Conservation (phyloP, 2,113 vertebrate species). For the Mesocricetus auratus region DNA sequence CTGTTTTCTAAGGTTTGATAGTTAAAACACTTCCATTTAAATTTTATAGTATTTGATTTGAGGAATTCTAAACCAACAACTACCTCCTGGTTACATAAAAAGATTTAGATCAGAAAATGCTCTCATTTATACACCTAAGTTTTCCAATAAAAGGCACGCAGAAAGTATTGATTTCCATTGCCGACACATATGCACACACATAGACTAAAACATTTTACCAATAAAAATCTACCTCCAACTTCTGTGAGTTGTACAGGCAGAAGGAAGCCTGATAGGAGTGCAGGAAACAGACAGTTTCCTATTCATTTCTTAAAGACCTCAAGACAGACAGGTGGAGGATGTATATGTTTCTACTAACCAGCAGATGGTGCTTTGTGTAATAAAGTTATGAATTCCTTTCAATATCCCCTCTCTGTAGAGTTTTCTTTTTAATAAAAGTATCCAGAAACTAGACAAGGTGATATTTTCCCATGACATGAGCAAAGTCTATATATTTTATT, state of each 20-base stretch:
- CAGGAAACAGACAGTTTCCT: slow-evolving; percentile 29
- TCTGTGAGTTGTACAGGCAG: slow-evolving; percentile 21
- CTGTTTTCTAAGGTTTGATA: not conserved
- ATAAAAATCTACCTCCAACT: slow-evolving; percentile 67
- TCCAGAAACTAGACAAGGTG: slow-evolving; percentile 29
- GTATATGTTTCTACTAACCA: slow-evolving; percentile 68
- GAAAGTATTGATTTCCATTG: slow-evolving; percentile 72
- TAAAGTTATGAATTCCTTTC: slow-evolving; percentile 58
- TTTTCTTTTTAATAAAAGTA: slow-evolving; percentile 9
- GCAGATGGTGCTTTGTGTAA: slow-evolving; percentile 85
- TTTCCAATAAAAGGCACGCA: slow-evolving; percentile 64
- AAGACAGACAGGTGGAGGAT: slow-evolving; percentile 31
- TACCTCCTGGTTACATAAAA: slow-evolving; percentile 56
- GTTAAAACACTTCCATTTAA: slow-evolving; percentile 4
- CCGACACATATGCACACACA: not conserved
- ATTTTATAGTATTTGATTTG: not conserved
- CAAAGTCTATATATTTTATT: slow-evolving; percentile 43
- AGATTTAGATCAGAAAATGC: slow-evolving; percentile 67
- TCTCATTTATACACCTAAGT: slow-evolving; percentile 54
- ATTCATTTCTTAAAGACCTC: slow-evolving; percentile 9
- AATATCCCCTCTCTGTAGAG: not conserved
- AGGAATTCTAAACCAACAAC: slow-evolving; percentile 3
- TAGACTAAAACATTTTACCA: slow-evolving; percentile 63
- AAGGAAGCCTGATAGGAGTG: not conserved
- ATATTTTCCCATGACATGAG: slow-evolving; percentile 43